Conservation (phyloP, 23 tunicate species). For the Ciona savignyi region DNA sequence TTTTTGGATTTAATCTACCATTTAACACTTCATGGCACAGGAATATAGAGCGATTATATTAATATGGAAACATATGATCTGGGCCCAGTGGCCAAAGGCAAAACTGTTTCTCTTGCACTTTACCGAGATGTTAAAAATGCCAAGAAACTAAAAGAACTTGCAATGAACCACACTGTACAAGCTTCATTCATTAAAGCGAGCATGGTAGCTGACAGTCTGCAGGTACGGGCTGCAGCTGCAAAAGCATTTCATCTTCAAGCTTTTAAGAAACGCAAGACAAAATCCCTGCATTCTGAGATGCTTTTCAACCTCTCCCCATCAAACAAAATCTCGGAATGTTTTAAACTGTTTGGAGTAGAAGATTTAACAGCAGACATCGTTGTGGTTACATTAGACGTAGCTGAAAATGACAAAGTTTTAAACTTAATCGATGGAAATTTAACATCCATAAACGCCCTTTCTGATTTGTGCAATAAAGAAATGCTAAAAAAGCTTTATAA, state of each 20-base stretch:
- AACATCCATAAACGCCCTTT: conserved; percentile 2
- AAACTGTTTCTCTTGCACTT: conserved; percentile 11
- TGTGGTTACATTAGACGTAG: conserved; percentile 13
- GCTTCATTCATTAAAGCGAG: conserved; percentile 44
- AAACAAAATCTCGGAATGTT: conserved; percentile 64
- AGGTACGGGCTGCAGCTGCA: conserved; percentile 38
- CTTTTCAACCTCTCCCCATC: conserved; percentile 57
- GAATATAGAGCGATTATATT: no score
- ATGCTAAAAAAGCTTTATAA: conserved; percentile 31
- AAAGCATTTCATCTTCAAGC: conserved; percentile 42
- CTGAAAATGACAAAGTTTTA: conserved; percentile 16
- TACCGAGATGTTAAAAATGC: conserved; percentile 40
- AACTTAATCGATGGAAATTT: conserved; percentile 23
- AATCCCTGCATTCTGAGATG: conserved; percentile 50
- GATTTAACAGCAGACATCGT: conserved; percentile 23
- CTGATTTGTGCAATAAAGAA: conserved; percentile 9
- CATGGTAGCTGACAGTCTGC: conserved; percentile 46
- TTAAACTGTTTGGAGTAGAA: conserved; percentile 53
- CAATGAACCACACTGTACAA: conserved; percentile 19
- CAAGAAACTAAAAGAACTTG: conserved; percentile 18
- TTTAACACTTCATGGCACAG: no score
- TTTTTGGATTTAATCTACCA: no score
- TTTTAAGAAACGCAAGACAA: conserved; percentile 40
- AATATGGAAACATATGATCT: neutral
- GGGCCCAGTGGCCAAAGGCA: neutral